phyloP scores from a whole-genome alignment of 2,113 vertebrate species.

The Nipponia nippon region DNA sequence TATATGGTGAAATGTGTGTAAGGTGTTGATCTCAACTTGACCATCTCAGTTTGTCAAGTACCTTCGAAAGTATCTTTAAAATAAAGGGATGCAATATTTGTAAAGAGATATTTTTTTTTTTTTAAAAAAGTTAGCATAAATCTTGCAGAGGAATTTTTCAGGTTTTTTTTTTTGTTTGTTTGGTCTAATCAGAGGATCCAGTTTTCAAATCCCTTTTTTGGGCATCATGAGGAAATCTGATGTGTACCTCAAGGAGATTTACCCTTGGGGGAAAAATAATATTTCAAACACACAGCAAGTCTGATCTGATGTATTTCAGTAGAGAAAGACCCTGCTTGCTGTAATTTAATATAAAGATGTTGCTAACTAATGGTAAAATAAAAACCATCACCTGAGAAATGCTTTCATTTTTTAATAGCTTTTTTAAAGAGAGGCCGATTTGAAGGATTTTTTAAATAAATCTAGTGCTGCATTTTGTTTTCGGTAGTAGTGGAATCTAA shows the following conservation, averaged over 20 bases:
- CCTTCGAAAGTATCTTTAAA: background rate
- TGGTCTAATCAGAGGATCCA: background rate
- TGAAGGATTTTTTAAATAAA: background rate
- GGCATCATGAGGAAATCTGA: background rate
- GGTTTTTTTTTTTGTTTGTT: background rate
- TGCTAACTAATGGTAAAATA: conserved; percentile 65
- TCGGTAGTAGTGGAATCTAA: background rate
- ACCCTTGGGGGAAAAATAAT: background rate
- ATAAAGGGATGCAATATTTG: background rate
- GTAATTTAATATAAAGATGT: conserved; percentile 57
- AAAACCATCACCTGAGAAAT: conserved; percentile 50
- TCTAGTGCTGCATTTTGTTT: conserved; percentile 1
- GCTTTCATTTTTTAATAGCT: conserved; percentile 13
- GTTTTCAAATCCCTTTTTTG: background rate
- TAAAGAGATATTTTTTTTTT: background rate
- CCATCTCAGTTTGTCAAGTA: background rate
- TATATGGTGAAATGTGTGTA: background rate
- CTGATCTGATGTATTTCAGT: conserved; percentile 62
- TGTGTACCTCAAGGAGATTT: background rate
- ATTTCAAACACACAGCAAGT: conserved; percentile 32
- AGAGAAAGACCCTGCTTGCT: conserved; percentile 40
- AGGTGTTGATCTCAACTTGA: background rate
- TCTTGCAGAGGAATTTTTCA: conserved; percentile 5
- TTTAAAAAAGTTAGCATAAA: background rate
- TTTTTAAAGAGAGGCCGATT: conserved; percentile 31